Conservation (phyloP, 2,113 vertebrate species). For the Scytalopus superciliaris region DNA sequence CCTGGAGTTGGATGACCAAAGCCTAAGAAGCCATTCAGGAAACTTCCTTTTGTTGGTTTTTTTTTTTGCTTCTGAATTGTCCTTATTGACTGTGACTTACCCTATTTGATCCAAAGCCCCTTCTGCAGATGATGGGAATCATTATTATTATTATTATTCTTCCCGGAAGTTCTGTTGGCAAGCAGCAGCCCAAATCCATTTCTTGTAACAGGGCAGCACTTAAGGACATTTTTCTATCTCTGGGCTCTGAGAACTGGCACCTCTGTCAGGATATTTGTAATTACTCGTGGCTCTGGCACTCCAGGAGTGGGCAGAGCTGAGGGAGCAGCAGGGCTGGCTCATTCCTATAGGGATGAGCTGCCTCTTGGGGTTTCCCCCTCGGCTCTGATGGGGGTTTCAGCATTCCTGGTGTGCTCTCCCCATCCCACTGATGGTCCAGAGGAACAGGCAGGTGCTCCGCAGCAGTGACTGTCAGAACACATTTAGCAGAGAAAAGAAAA, state of each 20-base stretch:
- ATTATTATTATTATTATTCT: neutral
- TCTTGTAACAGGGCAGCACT: neutral
- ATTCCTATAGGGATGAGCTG: neutral
- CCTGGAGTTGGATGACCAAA: neutral
- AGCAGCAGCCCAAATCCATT: neutral
- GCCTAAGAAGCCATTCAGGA: neutral
- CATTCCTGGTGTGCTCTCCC: neutral
- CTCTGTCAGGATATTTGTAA: neutral
- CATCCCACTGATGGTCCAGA: neutral
- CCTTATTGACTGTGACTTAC: neutral
- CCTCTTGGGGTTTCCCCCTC: neutral
- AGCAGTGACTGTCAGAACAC: neutral
- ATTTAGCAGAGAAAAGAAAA: neutral
- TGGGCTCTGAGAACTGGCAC: neutral
- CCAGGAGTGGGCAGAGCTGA: neutral
- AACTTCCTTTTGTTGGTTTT: neutral
- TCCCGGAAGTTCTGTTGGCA: neutral
- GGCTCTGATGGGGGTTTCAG: neutral
- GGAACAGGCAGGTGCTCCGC: neutral
- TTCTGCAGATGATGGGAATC: neutral
- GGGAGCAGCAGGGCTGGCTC: neutral
- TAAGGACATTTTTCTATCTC: neutral
- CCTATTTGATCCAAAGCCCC: neutral
- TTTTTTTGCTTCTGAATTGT: neutral
- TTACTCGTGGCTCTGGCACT: neutral